Evolutionary conservation across 2,888 invertebrate genomes (phyloP).

Genomic region (Oscheius sp.): DNA sequence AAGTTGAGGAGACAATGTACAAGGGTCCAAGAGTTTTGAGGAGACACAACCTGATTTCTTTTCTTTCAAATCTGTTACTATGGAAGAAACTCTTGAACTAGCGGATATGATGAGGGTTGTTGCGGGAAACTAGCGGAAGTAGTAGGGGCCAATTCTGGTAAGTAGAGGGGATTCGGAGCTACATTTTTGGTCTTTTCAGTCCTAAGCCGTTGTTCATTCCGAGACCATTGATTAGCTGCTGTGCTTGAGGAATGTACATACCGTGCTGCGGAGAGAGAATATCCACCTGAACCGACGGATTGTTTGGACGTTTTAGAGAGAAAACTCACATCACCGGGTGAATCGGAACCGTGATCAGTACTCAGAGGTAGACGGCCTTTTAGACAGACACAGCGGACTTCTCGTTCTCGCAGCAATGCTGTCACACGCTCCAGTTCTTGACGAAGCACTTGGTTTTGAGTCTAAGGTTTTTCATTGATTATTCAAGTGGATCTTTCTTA

Average conservation of each 20-base stretch:
- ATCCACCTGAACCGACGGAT: constrained; percentile 35
- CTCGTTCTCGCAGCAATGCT: constrained; percentile 64
- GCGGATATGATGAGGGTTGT: constrained; percentile 7
- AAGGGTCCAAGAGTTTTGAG: no score
- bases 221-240: constrained; percentile 51
- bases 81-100: not conserved
- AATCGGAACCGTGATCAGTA: constrained; percentile 34
- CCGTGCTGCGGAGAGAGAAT: constrained; percentile 42
- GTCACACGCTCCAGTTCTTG: constrained; percentile 70
- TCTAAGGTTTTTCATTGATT: constrained; percentile 52
- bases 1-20: no score
- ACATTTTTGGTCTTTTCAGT: constrained; percentile 52
- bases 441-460: constrained; percentile 68
- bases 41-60: no score
- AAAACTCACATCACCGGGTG: constrained; percentile 36
- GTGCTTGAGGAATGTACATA: constrained; percentile 42
- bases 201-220: constrained; percentile 49
- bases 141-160: not conserved
- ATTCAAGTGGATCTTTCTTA: constrained; percentile 23
- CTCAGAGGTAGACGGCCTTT: constrained; percentile 43
- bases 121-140: not conserved
- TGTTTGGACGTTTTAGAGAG: not conserved
- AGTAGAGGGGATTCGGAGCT: constrained; percentile 20
- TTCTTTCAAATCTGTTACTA: no score
- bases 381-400: constrained; percentile 66